Conservation (phyloP, 2,113 vertebrate species). For the Octodon degus region DNA sequence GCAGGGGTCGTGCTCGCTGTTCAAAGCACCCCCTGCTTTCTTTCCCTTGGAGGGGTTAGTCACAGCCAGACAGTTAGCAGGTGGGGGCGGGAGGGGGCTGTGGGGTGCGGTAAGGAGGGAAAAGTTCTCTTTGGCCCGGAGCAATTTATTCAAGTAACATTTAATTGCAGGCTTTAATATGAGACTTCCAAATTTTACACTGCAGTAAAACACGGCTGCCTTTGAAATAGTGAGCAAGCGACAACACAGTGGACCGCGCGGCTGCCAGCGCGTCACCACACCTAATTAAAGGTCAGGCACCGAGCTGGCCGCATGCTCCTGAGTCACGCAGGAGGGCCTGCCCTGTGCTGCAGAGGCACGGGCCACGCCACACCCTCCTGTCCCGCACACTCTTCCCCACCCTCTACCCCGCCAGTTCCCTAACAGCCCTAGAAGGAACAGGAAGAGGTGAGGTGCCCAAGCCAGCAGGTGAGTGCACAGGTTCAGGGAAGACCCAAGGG, state of each 20-base stretch:
- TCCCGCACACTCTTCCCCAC: background rate
- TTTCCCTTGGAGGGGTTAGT: background rate
- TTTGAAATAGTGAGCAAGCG: slow-evolving; percentile 75
- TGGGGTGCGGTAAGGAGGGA: slow-evolving; percentile 23
- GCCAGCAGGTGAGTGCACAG: background rate
- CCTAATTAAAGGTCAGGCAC: slow-evolving; percentile 75
- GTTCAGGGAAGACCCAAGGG: background rate
- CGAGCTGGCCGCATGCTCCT: slow-evolving; percentile 9
- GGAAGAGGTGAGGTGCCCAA: background rate
- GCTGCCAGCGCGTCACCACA: slow-evolving; percentile 59
- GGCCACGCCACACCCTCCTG: rapidly evolving
- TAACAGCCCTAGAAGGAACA: background rate
- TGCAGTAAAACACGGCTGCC: slow-evolving; percentile 68
- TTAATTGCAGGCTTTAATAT: slow-evolving; percentile 72
- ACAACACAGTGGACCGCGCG: background rate
- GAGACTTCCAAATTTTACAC: slow-evolving; percentile 77
- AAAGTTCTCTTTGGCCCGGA: slow-evolving; percentile 73
- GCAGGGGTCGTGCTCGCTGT: background rate
- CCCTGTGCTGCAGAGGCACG: background rate
- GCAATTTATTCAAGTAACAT: slow-evolving; percentile 71
- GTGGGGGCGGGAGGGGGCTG: background rate
- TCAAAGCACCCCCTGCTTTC: background rate
- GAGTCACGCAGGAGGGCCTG: slow-evolving; percentile 4
- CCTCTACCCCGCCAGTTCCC: background rate
- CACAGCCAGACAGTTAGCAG: slow-evolving; percentile 11